phyloP scores from a whole-genome alignment of 2,888 invertebrate genomes.

The Diachrysia chrysitis region DNA sequence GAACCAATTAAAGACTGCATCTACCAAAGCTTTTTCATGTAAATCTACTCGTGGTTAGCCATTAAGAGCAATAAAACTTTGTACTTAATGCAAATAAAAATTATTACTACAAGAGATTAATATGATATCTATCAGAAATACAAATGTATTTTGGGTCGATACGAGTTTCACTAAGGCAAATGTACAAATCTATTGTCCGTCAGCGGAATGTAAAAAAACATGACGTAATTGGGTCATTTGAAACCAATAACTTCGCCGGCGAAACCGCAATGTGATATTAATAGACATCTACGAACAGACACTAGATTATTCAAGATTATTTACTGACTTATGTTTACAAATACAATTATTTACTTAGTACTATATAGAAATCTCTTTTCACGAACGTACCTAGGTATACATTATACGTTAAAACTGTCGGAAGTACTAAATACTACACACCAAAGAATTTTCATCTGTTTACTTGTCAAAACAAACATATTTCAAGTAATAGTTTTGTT shows the following conservation, averaged over 20 bases:
- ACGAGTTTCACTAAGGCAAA: slow-evolving; percentile 67
- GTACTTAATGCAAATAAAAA: background rate
- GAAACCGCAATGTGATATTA: slow-evolving; percentile 81
- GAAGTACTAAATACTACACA: background rate
- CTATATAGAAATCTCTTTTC: slow-evolving; percentile 21
- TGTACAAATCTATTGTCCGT: slow-evolving; percentile 78
- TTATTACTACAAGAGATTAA: no score
- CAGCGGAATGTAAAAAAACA: slow-evolving; percentile 80
- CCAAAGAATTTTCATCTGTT: background rate
- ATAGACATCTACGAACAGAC: slow-evolving; percentile 69
- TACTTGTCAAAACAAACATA: no score
- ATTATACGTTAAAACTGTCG: background rate
- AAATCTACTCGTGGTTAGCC: background rate
- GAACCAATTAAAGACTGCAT: background rate
- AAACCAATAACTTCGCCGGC: slow-evolving; percentile 81
- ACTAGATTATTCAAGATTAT: slow-evolving; percentile 56
- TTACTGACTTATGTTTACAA: slow-evolving; percentile 34
- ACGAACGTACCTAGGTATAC: background rate
- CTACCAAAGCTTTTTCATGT: background rate
- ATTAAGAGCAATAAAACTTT: background rate
- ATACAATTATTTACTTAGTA: slow-evolving; percentile 27
- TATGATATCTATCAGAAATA: slow-evolving; percentile 38
- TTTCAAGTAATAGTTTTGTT: no score
- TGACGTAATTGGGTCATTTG: slow-evolving; percentile 84
- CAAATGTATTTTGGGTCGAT: slow-evolving; percentile 56